These are phyloP conservation scores for Apostichopus japonicus DNA, from an alignment of 35 echinoderm and acorn worm genomes.

Conservation along the genomic window DNA sequence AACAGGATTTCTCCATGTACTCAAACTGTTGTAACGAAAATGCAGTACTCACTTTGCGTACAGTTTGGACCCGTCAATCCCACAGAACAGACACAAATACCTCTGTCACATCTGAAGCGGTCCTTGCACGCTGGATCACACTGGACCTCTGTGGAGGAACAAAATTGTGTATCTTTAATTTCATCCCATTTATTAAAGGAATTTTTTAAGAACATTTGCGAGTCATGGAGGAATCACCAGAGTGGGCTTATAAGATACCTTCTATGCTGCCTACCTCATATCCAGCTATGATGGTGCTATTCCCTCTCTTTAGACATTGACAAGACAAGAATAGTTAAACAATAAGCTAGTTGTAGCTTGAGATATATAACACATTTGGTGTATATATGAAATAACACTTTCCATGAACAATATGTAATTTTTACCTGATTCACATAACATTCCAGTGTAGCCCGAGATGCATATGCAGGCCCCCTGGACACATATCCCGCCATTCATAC, in stretches of 20 bases:
- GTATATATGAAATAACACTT: too few relatives aligned
- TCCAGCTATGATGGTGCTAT: too few relatives aligned
- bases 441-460: constrained; percentile 56
- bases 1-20: too few relatives aligned
- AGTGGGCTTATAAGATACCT: too few relatives aligned
- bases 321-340: too few relatives aligned
- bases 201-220: too few relatives aligned
- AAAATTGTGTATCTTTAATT: neutral
- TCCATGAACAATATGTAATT: neutral
- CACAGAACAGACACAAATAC: constrained; percentile 76
- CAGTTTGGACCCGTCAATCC: constrained; percentile 79
- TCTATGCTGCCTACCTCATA: too few relatives aligned
- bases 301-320: too few relatives aligned
- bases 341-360: neutral
- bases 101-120: constrained; percentile 73
- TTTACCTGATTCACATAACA: constrained; percentile 70
- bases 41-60: constrained; percentile 57
- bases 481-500: constrained; percentile 84
- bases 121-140: constrained; percentile 83
- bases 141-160: constrained; percentile 56
- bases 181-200: neutral
- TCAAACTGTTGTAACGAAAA: too few relatives aligned
- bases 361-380: too few relatives aligned
- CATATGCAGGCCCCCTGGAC: constrained; percentile 70
- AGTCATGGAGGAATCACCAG: neutral